These are phyloP conservation scores for Epirrhoe tristata DNA, from an alignment of 2,888 invertebrate species.

Conservation along the genomic window DNA sequence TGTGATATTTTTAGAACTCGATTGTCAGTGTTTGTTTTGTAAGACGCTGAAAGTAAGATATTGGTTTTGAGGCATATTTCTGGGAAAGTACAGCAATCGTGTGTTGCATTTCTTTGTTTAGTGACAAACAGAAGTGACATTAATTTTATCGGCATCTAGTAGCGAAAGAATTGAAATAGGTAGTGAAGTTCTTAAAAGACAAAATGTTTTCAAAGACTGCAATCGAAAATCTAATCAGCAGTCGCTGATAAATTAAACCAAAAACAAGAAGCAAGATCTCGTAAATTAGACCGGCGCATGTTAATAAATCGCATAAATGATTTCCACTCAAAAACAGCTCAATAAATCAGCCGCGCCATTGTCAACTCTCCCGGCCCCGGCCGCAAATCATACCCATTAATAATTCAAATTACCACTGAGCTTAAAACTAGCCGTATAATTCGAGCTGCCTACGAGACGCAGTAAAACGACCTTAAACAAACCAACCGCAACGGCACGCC, in stretches of 20 bases:
- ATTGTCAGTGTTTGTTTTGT: conserved; percentile 63
- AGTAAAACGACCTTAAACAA: conserved; percentile 64
- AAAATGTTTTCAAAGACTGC: neutral
- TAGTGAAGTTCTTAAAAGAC: neutral
- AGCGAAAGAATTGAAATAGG: too few species aligned
- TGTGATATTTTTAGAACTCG: conserved; percentile 66
- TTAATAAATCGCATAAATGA: conserved; percentile 38
- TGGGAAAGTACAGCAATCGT: neutral
- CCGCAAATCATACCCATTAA: conserved; percentile 47
- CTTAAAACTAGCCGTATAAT: conserved; percentile 46
- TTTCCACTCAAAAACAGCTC: conserved; percentile 38
- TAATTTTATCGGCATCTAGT: too few species aligned
- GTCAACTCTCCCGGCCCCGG: conserved; percentile 41
- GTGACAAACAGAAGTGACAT: too few species aligned
- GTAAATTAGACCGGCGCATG: conserved; percentile 22
- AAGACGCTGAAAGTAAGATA: conserved; percentile 49
- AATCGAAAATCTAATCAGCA: neutral
- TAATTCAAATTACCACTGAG: conserved; percentile 45
- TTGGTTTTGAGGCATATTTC: conserved; percentile 39
- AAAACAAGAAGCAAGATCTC: conserved; percentile 17
- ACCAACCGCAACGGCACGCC: conserved; percentile 62
- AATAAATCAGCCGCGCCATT: conserved; percentile 43
- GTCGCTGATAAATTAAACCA: neutral
- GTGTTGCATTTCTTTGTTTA: neutral
- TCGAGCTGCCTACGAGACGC: conserved; percentile 41